Base-by-base conservation (phyloP, 2,797 vertebrate genomes). In the Falco biarmicus region DNA sequence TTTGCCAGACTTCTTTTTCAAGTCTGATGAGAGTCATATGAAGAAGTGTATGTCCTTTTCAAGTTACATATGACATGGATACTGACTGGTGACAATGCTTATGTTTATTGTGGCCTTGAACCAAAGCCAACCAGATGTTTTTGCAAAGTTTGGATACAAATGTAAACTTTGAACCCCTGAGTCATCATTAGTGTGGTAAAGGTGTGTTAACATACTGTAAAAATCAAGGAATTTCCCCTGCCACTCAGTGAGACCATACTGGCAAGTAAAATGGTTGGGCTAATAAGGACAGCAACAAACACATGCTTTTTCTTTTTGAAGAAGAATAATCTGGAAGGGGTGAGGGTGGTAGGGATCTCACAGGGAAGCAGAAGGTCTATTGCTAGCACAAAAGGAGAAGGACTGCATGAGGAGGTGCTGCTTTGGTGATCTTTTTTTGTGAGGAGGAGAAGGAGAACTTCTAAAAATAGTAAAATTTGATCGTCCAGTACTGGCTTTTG, bases 391-490 rank as follows among this genome's bases (percentile, higher is more conserved):
- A 56, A 56, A 77, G 29, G 32, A 80, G 41, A 7, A 80, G 31
- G 31, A 47, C 28, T 90, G 54, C 64, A 63, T 34, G 59, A 96
- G 64, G 43, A 76, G 29, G 24, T 81, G 59, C 69, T 84, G 73
- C 39, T 75, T 77, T 87, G 37, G 43, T 70, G 73, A 37, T 59
- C 31, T 74, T 66, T 89, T 83, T 84, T 41, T 1, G 19, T 24
- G 37, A 87, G 63, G 2, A 11, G 4, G 5, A 47, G 31, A 89
- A 68, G 47, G 34, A 39, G 51, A 77, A 64, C 71, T 92, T 89
- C 86, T 91, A 95, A 97, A 96, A 97, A 96, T 65, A 96, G 84
- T 83, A 95, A 94, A 95, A 89, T 91, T 57, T 60, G 54, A 63
- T 94, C 1, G 5, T 81, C 93, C 91, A 60, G 90, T 87, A 63